Evolutionary conservation across 1,140 invertebrate genomes (phyloP).

Genomic region (Zaprionus kolodkinae): DNA sequence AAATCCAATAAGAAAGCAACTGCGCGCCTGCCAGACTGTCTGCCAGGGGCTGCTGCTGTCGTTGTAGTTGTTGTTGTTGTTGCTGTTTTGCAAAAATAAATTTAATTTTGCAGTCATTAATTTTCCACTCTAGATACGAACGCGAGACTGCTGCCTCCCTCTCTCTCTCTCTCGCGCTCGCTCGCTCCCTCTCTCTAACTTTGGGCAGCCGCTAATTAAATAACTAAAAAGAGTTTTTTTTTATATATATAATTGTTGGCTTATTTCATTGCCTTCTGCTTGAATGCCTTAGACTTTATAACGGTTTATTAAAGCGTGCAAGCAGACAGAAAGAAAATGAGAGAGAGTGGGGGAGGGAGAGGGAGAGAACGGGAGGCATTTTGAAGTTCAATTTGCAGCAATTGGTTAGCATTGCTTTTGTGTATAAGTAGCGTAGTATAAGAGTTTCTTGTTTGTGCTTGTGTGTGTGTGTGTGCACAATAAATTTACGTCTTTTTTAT

Average conservation of each 20-base stretch:
- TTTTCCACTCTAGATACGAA: constrained; percentile 81
- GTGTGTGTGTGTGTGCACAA: constrained; percentile 51
- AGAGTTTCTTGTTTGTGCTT: constrained; percentile 12
- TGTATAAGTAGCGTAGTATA: constrained; percentile 9
- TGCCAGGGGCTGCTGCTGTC: constrained; percentile 51
- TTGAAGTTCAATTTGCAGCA: constrained; percentile 70
- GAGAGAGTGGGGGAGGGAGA: constrained; percentile 1
- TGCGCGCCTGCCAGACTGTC: constrained; percentile 71
- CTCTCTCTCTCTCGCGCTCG: constrained; percentile 11
- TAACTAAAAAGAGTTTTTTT: constrained; percentile 72
- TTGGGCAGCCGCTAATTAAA: constrained; percentile 68
- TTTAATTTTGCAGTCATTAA: constrained; percentile 82
- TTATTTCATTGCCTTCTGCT: constrained; percentile 64
- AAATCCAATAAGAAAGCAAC: constrained; percentile 77
- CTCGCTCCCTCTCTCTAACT: neutral
- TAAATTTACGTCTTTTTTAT: constrained; percentile 80
- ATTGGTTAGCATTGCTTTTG: constrained; percentile 58
- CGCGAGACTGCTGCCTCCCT: constrained; percentile 38
- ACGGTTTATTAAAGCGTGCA: constrained; percentile 49
- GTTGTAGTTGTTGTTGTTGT: constrained; percentile 30
- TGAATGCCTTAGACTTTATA: constrained; percentile 51
- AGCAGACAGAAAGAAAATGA: neutral
- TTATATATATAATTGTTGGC: constrained; percentile 70
- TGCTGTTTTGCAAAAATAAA: constrained; percentile 73
- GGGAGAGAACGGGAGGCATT: constrained; percentile 7